A percentile compares a stretch with the other conserved stretches of the same genome.
Evolutionary conservation across 2,113 vertebrate species (phyloP).

Genomic region (Tylochromis polylepis): DNA sequence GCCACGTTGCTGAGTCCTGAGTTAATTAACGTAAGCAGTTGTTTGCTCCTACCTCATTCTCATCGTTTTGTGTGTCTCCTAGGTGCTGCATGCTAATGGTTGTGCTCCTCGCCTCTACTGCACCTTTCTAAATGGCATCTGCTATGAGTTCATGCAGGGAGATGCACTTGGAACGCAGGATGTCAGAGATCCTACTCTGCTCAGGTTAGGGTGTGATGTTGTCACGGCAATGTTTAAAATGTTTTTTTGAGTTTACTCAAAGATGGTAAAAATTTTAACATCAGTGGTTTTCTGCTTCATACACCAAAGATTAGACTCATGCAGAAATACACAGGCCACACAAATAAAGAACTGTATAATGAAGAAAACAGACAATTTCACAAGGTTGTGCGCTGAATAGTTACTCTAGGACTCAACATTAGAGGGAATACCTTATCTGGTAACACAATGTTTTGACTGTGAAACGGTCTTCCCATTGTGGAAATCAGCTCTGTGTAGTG

Average conservation of each 20-base stretch:
- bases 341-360: background rate
- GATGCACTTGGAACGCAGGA: slow-evolving; percentile 86
- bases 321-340: background rate
- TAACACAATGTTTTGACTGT: background rate
- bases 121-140: slow-evolving; percentile 93
- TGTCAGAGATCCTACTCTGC: slow-evolving; percentile 83
- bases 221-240: background rate
- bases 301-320: background rate
- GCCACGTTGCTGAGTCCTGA: background rate
- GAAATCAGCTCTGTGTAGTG: background rate
- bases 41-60: background rate
- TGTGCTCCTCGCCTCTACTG: slow-evolving; percentile 95
- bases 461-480: background rate
- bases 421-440: background rate
- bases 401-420: too few relatives aligned
- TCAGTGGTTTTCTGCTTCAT: background rate
- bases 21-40: background rate
- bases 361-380: background rate
- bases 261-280: background rate
- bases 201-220: slow-evolving; percentile 72
- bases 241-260: background rate
- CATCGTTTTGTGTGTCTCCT: background rate
- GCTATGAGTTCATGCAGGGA: slow-evolving; percentile 93
- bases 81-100: slow-evolving; percentile 86
- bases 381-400: background rate